Conservation (phyloP, 2,113 vertebrate species). For the Gadus chalcogrammus region DNA sequence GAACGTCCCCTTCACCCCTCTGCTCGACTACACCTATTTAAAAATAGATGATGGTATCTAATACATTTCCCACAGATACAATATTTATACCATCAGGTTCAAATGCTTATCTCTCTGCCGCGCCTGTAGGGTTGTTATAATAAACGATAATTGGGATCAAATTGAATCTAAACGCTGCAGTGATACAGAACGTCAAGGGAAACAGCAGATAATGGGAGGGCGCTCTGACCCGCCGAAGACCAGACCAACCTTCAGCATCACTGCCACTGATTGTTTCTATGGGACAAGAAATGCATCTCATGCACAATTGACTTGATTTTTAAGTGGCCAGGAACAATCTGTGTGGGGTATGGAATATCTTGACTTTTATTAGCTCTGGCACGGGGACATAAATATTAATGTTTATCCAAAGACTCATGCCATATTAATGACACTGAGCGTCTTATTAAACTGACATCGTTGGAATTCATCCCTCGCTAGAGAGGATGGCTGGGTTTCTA, state of each 20-base stretch:
- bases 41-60: no score
- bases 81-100: no score
- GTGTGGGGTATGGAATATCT: constrained; percentile 32
- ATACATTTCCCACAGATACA: no score
- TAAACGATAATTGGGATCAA: neutral
- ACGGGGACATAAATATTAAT: constrained; percentile 54
- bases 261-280: no score
- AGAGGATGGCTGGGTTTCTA: constrained; percentile 6
- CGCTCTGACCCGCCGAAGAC: no score
- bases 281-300: constrained; percentile 52
- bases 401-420: constrained; percentile 45
- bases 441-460: constrained; percentile 58
- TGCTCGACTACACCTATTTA: no score
- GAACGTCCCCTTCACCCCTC: no score
- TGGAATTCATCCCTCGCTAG: constrained; percentile 48
- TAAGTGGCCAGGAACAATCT: constrained; percentile 2
- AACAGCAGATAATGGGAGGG: no score
- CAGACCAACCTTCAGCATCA: no score
- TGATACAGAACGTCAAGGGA: neutral
- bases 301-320: no score
- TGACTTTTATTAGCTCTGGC: constrained; percentile 48
- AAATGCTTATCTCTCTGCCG: no score
- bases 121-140: no score
- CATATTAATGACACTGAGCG: constrained; percentile 62
- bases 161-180: neutral